Percentiles rank a stretch among this genome's conserved stretches.
phyloP scores from a whole-genome alignment of 2,113 vertebrate genomes.

The Suricata suricatta region DNA sequence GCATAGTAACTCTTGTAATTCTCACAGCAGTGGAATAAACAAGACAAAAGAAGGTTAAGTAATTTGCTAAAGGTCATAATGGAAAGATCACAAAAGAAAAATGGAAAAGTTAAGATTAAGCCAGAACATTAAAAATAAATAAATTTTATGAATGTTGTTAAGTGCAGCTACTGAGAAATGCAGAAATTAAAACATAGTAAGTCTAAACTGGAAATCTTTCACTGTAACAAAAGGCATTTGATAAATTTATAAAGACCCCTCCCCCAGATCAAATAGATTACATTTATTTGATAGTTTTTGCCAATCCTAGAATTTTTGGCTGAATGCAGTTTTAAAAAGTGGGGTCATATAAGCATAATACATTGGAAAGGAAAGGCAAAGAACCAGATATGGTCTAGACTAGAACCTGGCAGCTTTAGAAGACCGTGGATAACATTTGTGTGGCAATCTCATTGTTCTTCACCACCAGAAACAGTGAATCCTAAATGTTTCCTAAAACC shows the following conservation, averaged over 20 bases:
- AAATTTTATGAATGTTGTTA: neutral
- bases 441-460: neutral
- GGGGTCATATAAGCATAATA: neutral
- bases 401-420: neutral
- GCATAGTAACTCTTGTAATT: neutral
- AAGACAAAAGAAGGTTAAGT: neutral
- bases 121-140: neutral
- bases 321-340: neutral
- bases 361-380: neutral
- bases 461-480: neutral
- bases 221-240: neutral
- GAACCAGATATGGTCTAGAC: neutral
- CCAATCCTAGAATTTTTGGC: neutral
- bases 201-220: neutral
- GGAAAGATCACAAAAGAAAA: conserved; percentile 1
- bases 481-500: neutral
- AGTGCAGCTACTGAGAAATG: neutral
- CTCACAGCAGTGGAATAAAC: neutral
- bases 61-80: neutral
- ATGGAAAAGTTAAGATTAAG: neutral
- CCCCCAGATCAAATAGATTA: neutral
- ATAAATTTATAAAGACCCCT: neutral
- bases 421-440: neutral
- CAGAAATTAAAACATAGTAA: neutral
- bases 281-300: conserved; percentile 17